Evolutionary conservation across 2,113 vertebrate genomes (phyloP).

Genomic region (Pipra filicauda): DNA sequence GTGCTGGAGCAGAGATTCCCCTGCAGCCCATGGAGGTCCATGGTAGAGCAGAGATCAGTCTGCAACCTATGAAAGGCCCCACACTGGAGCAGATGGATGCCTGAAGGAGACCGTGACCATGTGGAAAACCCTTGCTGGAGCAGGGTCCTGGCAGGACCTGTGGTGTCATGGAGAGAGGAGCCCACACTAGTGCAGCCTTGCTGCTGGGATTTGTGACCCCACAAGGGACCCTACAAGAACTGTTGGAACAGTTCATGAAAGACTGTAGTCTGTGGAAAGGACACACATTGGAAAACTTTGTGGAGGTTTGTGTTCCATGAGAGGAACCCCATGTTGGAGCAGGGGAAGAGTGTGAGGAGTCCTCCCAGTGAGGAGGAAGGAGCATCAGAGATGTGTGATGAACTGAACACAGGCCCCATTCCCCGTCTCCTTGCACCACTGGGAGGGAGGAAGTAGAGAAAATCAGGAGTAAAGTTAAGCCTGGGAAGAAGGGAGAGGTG

Average conservation of each 20-base stretch:
- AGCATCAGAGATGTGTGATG: neutral
- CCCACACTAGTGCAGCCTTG: neutral
- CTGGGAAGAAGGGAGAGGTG: neutral
- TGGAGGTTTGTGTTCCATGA: neutral
- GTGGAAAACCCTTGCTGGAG: neutral
- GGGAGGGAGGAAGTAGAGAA: neutral
- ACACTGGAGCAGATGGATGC: neutral
- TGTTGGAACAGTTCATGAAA: neutral
- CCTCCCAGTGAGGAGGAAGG: neutral
- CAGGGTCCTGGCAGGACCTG: neutral
- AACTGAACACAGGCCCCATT: neutral
- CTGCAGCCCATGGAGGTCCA: neutral
- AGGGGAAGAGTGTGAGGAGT: neutral
- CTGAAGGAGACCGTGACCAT: neutral
- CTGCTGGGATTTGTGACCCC: neutral
- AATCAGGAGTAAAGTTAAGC: neutral
- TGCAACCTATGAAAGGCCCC: neutral
- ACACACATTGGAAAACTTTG: neutral
- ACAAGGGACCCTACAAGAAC: no score
- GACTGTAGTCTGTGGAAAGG: neutral
- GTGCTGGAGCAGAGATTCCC: neutral
- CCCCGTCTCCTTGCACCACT: neutral
- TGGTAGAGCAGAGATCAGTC: neutral
- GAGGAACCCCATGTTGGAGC: neutral
- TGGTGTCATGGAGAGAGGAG: neutral